Base-by-base conservation (phyloP, 2,797 vertebrate genomes). In the Rhincodon typus region DNA sequence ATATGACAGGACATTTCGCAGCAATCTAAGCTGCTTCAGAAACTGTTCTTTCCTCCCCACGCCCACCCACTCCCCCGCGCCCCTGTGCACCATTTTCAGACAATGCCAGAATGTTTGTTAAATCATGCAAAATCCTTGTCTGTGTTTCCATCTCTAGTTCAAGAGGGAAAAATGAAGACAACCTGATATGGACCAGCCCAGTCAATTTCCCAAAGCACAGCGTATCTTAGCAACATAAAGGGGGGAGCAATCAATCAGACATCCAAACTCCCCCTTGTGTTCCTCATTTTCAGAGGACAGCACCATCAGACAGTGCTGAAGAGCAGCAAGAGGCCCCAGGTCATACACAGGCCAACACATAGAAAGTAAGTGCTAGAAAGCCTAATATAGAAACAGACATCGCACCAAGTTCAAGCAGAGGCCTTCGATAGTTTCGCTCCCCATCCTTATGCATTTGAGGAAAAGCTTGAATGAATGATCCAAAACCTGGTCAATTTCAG, bases 81-180 rank as follows among this genome's bases (percentile, higher is more conserved):
- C 12, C 1, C 38, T n/a, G 42, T 6, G n/a, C n/a, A 38, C 84
- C 3, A 12, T 25, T 53, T 53, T 88, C 46, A 53, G 46, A 57
- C 50, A 53, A 88, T 88, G 86, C 50, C 86, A 88, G 30, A 84
- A 88, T 88, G 23, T 30, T 27, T 25, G 21, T 88, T 57, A 88
- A 88, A 88, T 88, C 86, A 30, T 88, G 3, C 46, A 88, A 88
- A 50, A 57, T 88, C 86, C 27, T 88, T 88, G 86, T 53, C 86
- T 57, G 86, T 34, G 50, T 88, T 57, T 30, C 53, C 50, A 88
- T 88, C 53, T 88, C 46, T 25, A 88, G 86, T 88, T 88, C 86
- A 57, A 88, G 86, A 57, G 27, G 12, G 86, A 53, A 88, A 88
- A 57, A 88, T 30, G 50, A 53, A 88, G 53, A 34, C 86, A 88